A percentile compares a stretch with the other conserved stretches of the same genome.
Conservation (phyloP, 2,888 invertebrate species). For the Capitulum mitella region DNA sequence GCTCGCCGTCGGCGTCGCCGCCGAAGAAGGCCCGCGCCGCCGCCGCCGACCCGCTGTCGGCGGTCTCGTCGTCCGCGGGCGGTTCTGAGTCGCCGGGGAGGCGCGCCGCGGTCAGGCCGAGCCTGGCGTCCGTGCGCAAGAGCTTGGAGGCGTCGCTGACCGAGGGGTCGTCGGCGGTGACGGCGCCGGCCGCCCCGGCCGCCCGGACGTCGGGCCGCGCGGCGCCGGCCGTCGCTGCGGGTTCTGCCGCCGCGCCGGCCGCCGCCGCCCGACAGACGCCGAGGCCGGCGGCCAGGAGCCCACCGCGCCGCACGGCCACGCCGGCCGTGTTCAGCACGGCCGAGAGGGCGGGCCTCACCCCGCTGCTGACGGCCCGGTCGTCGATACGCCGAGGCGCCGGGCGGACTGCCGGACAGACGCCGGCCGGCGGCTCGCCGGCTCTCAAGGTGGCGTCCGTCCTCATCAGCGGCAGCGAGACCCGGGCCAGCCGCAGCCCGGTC, state of each 20-base stretch:
- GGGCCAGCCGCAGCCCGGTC: not conserved
- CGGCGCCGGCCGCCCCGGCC: not conserved
- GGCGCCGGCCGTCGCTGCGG: not conserved
- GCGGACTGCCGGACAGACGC: not conserved
- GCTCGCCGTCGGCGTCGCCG: not conserved
- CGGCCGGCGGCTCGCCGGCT: not conserved
- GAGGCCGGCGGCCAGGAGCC: not conserved
- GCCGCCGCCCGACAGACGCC: not conserved
- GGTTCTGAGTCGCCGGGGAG: not conserved
- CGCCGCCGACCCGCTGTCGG: not conserved
- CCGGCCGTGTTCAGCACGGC: not conserved
- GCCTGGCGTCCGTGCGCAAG: not conserved
- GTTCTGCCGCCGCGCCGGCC: not conserved
- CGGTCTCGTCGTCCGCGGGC: not conserved
- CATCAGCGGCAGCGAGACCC: not conserved
- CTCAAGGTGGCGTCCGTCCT: not conserved
- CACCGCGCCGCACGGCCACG: not conserved
- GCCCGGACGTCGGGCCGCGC: not conserved
- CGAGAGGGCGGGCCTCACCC: not conserved
- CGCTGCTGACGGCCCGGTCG: not conserved
- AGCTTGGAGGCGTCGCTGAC: not conserved
- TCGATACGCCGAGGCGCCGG: constrained; percentile 1
- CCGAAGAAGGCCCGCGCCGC: not conserved
- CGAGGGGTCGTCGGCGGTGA: not conserved
- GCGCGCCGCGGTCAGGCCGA: not conserved